Percentiles rank a stretch among this genome's conserved stretches.
phyloP scores from a whole-genome alignment of 2,888 invertebrate species.

The Hydriomena furcata region DNA sequence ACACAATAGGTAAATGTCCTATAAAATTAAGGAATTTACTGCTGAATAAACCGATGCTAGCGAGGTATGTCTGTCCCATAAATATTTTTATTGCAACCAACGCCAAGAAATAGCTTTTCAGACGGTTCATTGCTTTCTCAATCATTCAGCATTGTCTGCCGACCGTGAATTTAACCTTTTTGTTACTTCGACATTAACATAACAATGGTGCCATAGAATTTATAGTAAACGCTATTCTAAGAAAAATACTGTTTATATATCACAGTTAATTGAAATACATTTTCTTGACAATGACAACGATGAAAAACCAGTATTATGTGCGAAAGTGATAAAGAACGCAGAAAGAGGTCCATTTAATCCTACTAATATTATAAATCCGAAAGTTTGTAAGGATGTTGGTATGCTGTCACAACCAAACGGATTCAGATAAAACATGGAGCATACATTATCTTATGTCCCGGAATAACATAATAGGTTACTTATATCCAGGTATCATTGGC shows the following conservation, averaged over 20 bases:
- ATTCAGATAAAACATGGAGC: too few species aligned
- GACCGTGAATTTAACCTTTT: constrained; percentile 28
- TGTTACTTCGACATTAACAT: constrained; percentile 27
- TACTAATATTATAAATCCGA: too few species aligned
- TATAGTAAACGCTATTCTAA: constrained; percentile 11
- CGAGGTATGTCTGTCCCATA: not conserved
- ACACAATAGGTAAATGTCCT: too few species aligned
- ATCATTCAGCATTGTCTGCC: constrained; percentile 42
- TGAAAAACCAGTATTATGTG: not conserved
- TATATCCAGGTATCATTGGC: too few species aligned
- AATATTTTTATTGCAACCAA: constrained; percentile 36
- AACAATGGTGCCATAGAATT: constrained; percentile 26
- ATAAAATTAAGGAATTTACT: too few species aligned
- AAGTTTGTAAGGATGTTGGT: too few species aligned
- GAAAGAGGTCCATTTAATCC: too few species aligned
- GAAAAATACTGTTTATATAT: constrained; percentile 10
- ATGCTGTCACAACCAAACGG: too few species aligned
- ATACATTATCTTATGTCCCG: too few species aligned
- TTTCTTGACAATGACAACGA: not conserved
- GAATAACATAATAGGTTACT: too few species aligned
- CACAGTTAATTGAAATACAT: constrained; percentile 8
- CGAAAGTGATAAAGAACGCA: not conserved
- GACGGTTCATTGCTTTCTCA: constrained; percentile 46
- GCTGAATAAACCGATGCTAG: not conserved
- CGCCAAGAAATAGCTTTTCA: constrained; percentile 41